Base-by-base conservation (phyloP, 1,140 invertebrate species). In the Drosophila chauvacae region DNA sequence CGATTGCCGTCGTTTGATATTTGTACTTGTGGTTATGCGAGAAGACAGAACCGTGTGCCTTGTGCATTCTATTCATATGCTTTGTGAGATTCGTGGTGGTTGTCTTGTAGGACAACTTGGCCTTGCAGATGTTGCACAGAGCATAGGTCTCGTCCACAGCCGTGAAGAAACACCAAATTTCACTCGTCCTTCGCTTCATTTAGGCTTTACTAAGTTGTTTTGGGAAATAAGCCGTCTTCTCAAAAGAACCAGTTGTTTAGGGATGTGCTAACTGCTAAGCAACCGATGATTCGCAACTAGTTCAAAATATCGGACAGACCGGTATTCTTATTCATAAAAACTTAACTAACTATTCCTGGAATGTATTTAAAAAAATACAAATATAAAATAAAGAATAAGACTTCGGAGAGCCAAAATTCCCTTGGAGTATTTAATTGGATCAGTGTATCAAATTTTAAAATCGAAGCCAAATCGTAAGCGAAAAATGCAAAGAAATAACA, bases 1-100 rank as follows among this genome's bases (percentile, higher is more conserved):
- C 84, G 39, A 45, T 41, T 16, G 33, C 2, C 58, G 33, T 56
- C 9, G 35, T 10, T 10, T 71, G 45, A 6, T 62, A 81, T 53
- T 90, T 88, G 48, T 81, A 80, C 18, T 85, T 88, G 33, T 53
- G 50, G 33, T 42, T 68, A 7, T 64, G 77, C 30, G 50, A 13
- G 23, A 76, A 35, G 11, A 10, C 10, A 28, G 28, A 28, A 28
- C 28, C 5, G 7, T 28, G 28, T 7, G 5, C 28, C 33, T 35
- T 35, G 33, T 35, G 84, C 84, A 85, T 88, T 55, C 84, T 51
- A 30, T 90, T 84, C 85, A 88, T 90, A 14, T 88, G 84, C 50
- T 88, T 88, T 50, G 85, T 88, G 28, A 88, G 53, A 44, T 88
- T 88, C 5, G 84, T 88, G 28, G 84, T 88, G 16, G 84, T 88